phyloP scores from a whole-genome alignment of 2,113 vertebrate genomes.

The Syngnathus scovelli region DNA sequence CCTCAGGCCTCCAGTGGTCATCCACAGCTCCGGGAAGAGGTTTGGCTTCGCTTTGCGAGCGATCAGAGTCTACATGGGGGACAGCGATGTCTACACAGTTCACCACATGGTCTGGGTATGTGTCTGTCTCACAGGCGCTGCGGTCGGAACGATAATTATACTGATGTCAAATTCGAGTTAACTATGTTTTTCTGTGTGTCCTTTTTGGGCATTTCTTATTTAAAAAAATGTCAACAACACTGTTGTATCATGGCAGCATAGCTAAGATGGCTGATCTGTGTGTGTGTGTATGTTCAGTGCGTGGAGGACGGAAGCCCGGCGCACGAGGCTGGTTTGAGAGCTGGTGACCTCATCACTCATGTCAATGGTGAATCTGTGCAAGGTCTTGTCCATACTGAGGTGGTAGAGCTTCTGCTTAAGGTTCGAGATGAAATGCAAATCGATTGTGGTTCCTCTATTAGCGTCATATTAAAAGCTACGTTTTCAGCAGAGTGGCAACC shows the following conservation, averaged over 20 bases:
- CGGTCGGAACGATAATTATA: background rate
- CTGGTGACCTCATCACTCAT: conserved; percentile 89
- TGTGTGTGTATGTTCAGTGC: conserved; percentile 63
- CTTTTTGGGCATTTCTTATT: background rate
- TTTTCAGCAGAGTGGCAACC: conserved; percentile 79
- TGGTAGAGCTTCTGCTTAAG: conserved; percentile 90
- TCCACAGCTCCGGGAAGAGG: conserved; percentile 90
- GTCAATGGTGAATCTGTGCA: conserved; percentile 88
- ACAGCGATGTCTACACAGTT: conserved; percentile 86
- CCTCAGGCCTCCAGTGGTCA: conserved; percentile 85
- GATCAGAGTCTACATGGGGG: conserved; percentile 93
- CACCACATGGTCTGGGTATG: conserved; percentile 96
- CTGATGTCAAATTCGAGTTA: background rate
- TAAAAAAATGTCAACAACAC: background rate
- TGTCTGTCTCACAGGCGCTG: background rate
- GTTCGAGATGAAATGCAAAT: conserved; percentile 47
- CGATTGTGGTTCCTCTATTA: background rate
- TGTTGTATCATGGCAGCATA: background rate
- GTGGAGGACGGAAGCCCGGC: conserved; percentile 89
- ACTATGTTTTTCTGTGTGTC: background rate
- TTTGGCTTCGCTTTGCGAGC: conserved; percentile 89
- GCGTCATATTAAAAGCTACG: background rate
- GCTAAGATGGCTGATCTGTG: background rate
- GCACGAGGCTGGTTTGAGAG: conserved; percentile 83
- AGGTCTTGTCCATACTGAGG: conserved; percentile 88